Evolutionary conservation across 2,797 vertebrate species (phyloP).

Genomic region (Rhabdomys pumilio): DNA sequence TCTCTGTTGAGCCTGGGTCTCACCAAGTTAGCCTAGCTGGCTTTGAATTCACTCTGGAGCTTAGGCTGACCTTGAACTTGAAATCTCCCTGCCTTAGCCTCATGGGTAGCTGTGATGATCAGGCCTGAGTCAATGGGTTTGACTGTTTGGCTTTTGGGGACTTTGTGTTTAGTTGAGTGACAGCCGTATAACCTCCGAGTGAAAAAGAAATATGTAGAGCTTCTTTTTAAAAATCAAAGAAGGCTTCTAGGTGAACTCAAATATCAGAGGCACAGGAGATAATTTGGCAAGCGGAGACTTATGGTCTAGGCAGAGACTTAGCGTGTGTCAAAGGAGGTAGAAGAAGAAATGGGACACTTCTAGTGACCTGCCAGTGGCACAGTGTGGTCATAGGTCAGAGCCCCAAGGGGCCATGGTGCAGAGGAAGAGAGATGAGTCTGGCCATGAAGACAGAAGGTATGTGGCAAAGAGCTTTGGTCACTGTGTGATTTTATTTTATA

Average conservation of each 20-base stretch:
- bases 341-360: not conserved
- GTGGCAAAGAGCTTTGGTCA: not conserved
- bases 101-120: not conserved
- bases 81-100: not conserved
- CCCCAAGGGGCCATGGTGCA: not conserved
- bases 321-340: not conserved
- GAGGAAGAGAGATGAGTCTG: not conserved
- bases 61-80: not conserved
- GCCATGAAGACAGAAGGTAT: not conserved
- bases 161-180: not conserved
- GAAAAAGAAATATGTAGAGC: not conserved
- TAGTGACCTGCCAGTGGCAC: not conserved
- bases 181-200: not conserved
- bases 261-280: not conserved
- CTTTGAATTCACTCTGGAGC: not conserved
- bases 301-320: not conserved
- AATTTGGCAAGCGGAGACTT: not conserved
- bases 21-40: not conserved
- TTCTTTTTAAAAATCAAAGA: not conserved
- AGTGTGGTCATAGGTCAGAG: not conserved
- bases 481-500: not conserved
- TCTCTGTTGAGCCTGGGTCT: not conserved
- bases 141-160: constrained; percentile 6
- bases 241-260: not conserved
- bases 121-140: not conserved